Conservation (phyloP, 2,113 vertebrate genomes). For the Ictidomys tridecemlineatus region DNA sequence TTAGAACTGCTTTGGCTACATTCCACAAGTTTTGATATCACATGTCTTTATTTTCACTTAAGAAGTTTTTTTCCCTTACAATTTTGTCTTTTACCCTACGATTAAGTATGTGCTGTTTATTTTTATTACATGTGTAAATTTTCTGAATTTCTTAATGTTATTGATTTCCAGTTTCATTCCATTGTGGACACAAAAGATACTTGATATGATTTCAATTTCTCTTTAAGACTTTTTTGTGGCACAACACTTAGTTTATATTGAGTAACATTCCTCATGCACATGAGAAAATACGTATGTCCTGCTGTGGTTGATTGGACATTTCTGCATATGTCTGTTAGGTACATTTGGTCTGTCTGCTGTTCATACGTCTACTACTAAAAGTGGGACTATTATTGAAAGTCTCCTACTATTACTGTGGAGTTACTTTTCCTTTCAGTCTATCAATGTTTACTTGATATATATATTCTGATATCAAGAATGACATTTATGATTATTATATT, state of each 20-base stretch:
- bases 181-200: background rate
- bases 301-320: background rate
- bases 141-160: background rate
- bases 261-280: background rate
- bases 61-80: background rate
- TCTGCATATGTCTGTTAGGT: background rate
- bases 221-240: background rate
- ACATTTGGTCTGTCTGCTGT: background rate
- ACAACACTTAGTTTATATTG: background rate
- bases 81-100: background rate
- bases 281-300: background rate
- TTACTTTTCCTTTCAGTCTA: background rate
- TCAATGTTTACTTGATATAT: background rate
- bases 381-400: background rate
- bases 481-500: background rate
- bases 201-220: background rate
- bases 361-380: background rate
- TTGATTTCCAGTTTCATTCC: background rate
- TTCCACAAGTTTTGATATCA: background rate
- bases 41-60: background rate
- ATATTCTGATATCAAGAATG: too few species aligned
- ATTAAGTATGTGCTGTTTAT: background rate
- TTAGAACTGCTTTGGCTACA: background rate
- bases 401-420: background rate
- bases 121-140: background rate